phyloP scores from a whole-genome alignment of 1,140 invertebrate genomes.

The Asbolus verrucosus region DNA sequence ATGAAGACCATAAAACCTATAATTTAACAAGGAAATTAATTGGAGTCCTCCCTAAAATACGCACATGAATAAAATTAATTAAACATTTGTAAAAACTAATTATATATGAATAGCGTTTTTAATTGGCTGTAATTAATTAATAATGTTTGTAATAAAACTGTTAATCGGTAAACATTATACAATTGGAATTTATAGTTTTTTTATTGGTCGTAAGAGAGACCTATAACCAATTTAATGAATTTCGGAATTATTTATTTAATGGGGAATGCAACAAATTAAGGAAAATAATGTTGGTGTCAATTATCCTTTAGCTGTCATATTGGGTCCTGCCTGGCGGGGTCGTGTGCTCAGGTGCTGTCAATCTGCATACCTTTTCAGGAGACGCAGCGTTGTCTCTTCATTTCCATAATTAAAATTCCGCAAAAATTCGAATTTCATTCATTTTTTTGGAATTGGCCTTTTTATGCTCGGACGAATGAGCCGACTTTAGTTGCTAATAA shows the following conservation, averaged over 20 bases:
- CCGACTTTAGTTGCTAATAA: background rate
- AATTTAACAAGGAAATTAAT: background rate
- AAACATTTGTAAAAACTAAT: background rate
- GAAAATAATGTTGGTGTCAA: slow-evolving; percentile 10
- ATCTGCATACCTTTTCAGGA: slow-evolving; percentile 9
- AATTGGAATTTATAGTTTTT: slow-evolving; percentile 4
- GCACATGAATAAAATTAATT: background rate
- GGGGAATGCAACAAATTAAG: slow-evolving; percentile 14
- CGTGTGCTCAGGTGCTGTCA: too few relatives aligned
- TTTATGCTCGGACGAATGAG: background rate
- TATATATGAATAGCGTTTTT: background rate
- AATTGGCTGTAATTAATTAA: slow-evolving; percentile 5
- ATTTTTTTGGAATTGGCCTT: background rate
- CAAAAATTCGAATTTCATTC: slow-evolving; percentile 13
- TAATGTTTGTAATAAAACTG: background rate
- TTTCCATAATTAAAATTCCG: background rate
- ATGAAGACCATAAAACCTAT: too few relatives aligned
- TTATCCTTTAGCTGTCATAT: slow-evolving; percentile 16
- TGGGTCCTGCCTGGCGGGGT: slow-evolving; percentile 1
- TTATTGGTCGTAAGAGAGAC: background rate
- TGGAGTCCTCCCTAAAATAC: background rate
- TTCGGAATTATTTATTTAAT: slow-evolving; percentile 8
- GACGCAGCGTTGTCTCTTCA: background rate
- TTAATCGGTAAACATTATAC: background rate
- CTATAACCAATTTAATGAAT: too few relatives aligned